Evolutionary conservation across 2,888 invertebrate species (phyloP), one percentile per base, ranked within the genome.

Genomic region (Erebia palarica): DNA sequence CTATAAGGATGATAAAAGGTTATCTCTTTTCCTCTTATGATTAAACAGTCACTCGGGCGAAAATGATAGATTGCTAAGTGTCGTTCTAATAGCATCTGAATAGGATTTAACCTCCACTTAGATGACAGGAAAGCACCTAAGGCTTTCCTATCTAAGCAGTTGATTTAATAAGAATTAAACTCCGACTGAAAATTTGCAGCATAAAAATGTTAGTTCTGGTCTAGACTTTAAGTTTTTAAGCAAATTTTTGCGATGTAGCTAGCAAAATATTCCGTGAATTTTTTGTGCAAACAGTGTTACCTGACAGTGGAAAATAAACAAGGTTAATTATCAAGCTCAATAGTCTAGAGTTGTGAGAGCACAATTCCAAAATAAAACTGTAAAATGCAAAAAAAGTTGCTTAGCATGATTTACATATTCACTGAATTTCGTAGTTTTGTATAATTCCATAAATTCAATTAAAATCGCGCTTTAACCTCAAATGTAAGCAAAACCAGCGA

Each of bases 191-290:
- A 44, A 61, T 61, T 27, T 61, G 16, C 13, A 13, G 21, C 49
- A 47, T 14, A 21, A 21, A 49, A 63, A 27, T 63, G 21, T 49
- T 61, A 5, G 7, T 47, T 8, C 47, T 49, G 21, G 21, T 63
- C 21, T 44, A 5, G 13, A 63, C 21, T 63, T 14, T 10, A 49
- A 21, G 18, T 65, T 65, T 36, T 65, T 55, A 55, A 55, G 36
- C 13, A 13, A 65, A 65, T 65, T 53, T 65, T 14, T 4, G 42
- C n/a, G 16, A 51, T 65, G 65, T 42, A 55, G 49, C 63, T 63
- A 18, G 44, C 27, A 64, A 65, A 65, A 55, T 7, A 65, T 55
- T 42, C 53, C 55, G 13, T 36, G 53, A 65, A 65, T 53, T 65
- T 36, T 65, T 65, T 18, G 42, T 55, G 16, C 42, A 65, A 65